These are phyloP conservation scores for Galerucella pusilla DNA, from an alignment of 2,888 invertebrate species.

Conservation along the genomic window DNA sequence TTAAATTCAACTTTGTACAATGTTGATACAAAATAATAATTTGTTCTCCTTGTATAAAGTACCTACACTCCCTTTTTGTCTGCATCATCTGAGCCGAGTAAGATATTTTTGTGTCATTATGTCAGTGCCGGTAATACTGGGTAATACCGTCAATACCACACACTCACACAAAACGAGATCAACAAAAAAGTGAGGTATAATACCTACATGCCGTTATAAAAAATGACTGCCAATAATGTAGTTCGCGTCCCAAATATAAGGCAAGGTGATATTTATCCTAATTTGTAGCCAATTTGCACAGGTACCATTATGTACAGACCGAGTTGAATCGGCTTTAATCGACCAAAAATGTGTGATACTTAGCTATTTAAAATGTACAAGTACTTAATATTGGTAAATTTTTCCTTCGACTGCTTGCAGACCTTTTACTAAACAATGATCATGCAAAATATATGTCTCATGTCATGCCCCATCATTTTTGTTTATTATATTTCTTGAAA, in stretches of 20 bases:
- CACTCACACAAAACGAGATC: slow-evolving; percentile 28
- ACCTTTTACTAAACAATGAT: too few relatives aligned
- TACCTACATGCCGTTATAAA: slow-evolving; percentile 30
- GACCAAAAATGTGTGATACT: too few relatives aligned
- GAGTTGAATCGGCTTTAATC: background rate
- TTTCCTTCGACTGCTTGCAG: too few relatives aligned
- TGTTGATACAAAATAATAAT: too few relatives aligned
- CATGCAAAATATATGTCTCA: too few relatives aligned
- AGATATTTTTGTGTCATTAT: slow-evolving; percentile 25
- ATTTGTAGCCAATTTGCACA: background rate
- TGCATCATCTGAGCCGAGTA: slow-evolving; percentile 8
- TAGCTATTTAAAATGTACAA: too few relatives aligned
- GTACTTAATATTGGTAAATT: too few relatives aligned
- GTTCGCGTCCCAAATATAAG: slow-evolving; percentile 31
- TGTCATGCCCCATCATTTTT: too few relatives aligned
- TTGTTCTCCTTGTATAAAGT: background rate
- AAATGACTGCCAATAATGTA: slow-evolving; percentile 35
- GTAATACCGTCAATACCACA: too few relatives aligned
- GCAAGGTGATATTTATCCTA: slow-evolving; percentile 4
- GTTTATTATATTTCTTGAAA: too few relatives aligned
- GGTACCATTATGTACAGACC: background rate
- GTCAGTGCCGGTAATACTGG: slow-evolving; percentile 22
- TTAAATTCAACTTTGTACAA: too few relatives aligned
- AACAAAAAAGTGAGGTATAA: slow-evolving; percentile 28
- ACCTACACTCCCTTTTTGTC: background rate